A percentile compares a stretch with the other conserved stretches of the same genome.
These are phyloP conservation scores for Gobio gobio DNA, from an alignment of 2,113 vertebrate species.

Conservation along the genomic window DNA sequence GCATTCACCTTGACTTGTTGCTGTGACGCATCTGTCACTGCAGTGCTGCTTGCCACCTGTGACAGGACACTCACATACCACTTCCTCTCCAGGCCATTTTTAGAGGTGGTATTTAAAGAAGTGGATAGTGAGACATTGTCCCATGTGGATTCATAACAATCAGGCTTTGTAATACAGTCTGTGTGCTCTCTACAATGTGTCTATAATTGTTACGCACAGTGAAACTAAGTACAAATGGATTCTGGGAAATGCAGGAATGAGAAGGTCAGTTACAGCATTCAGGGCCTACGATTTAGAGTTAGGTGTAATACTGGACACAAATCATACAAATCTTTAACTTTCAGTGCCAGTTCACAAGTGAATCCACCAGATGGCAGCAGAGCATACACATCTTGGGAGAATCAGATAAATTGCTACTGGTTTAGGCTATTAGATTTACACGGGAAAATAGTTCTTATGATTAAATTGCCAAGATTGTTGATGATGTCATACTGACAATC, in stretches of 20 bases:
- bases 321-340: neutral
- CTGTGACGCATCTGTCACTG: slow-evolving; percentile 29
- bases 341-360: neutral
- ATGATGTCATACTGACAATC: neutral
- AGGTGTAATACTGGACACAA: neutral
- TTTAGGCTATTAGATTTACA: neutral
- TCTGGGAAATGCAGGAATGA: slow-evolving; percentile 1
- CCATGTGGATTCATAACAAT: slow-evolving; percentile 19
- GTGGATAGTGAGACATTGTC: slow-evolving; percentile 24
- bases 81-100: slow-evolving; percentile 26
- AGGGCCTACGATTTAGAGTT: neutral
- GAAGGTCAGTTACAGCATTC: slow-evolving; percentile 20
- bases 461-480: neutral
- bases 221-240: slow-evolving; percentile 1
- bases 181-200: neutral
- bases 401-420: neutral
- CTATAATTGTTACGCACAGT: slow-evolving; percentile 13
- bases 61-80: slow-evolving; percentile 9
- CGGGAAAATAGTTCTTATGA: neutral
- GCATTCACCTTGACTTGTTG: slow-evolving; percentile 41
- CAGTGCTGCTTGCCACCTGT: slow-evolving; percentile 30
- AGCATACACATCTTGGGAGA: neutral
- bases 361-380: slow-evolving; percentile 52
- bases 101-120: slow-evolving; percentile 38
- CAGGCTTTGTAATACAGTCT: slow-evolving; percentile 29